phyloP scores from a whole-genome alignment of 2,797 vertebrate species.

The Neostethus bicornis region DNA sequence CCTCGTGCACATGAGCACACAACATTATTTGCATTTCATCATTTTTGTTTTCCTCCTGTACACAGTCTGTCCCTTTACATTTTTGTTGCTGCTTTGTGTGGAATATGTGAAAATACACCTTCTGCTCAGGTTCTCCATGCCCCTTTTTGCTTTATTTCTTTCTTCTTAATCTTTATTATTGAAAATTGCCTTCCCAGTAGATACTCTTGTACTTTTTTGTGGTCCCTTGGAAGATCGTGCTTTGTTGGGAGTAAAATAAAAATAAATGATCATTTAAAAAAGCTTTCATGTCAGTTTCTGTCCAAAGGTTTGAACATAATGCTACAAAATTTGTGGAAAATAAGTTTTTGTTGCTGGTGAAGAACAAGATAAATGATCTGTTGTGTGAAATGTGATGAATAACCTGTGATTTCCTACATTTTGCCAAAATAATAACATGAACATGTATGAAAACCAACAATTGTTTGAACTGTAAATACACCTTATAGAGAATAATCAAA shows the following conservation, averaged over 20 bases:
- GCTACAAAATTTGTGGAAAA: slow-evolving; percentile 20
- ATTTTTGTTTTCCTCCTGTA: slow-evolving; percentile 22
- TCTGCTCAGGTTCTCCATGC: slow-evolving; percentile 25
- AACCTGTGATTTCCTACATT: too few species aligned
- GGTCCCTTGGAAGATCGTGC: slow-evolving; percentile 10
- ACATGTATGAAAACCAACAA: too few species aligned
- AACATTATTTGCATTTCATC: slow-evolving; percentile 44
- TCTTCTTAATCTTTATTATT: slow-evolving; percentile 54
- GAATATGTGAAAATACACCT: slow-evolving; percentile 27
- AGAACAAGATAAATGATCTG: slow-evolving; percentile 20
- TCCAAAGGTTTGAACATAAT: slow-evolving; percentile 26
- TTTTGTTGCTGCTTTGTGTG: slow-evolving; percentile 26
- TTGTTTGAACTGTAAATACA: too few species aligned
- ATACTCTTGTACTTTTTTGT: slow-evolving; percentile 35
- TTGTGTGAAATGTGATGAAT: not conserved
- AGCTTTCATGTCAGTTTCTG: slow-evolving; percentile 13
- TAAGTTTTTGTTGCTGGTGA: slow-evolving; percentile 15
- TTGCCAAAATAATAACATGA: too few species aligned
- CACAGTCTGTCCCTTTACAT: slow-evolving; percentile 12
- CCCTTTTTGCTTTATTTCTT: slow-evolving; percentile 43
- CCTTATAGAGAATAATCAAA: too few species aligned
- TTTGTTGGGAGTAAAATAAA: slow-evolving; percentile 1
- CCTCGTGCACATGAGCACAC: slow-evolving; percentile 3
- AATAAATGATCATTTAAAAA: not conserved
- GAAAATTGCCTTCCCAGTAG: slow-evolving; percentile 37